Conservation (phyloP, 2,113 vertebrate species). For the Rhinopomastus cyanomelas region DNA sequence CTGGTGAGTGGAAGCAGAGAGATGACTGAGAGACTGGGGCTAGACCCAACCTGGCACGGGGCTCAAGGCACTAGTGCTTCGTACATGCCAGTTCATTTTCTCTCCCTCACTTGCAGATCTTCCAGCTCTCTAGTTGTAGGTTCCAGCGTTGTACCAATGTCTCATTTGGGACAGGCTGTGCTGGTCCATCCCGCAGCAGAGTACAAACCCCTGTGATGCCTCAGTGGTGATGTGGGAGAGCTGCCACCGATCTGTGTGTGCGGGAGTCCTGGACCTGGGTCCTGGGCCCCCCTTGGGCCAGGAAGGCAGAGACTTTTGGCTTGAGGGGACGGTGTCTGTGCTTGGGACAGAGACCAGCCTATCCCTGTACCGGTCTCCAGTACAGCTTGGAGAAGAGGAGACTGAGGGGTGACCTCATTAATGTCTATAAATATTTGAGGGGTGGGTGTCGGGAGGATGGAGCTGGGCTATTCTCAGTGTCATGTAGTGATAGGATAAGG, state of each 20-base stretch:
- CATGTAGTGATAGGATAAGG: too few relatives aligned
- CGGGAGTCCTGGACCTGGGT: neutral
- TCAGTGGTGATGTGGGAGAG: neutral
- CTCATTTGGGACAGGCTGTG: neutral
- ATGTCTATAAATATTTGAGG: too few relatives aligned
- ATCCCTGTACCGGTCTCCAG: neutral
- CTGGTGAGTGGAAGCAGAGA: neutral
- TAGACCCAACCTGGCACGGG: neutral
- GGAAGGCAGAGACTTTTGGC: neutral
- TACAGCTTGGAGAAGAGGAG: too few relatives aligned
- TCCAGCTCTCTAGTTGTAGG: neutral
- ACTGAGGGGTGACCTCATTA: too few relatives aligned
- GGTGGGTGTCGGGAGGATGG: too few relatives aligned
- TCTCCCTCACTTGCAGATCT: neutral
- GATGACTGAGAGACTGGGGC: neutral
- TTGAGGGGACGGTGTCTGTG: fast-evolving
- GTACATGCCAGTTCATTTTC: neutral
- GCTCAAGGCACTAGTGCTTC: neutral
- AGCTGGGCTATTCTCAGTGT: too few relatives aligned
- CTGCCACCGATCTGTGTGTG: fast-evolving
- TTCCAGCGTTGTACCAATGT: neutral
- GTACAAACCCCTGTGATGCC: neutral
- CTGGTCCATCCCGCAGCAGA: neutral
- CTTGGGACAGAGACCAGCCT: neutral
- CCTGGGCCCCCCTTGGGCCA: neutral